These are phyloP conservation scores for Esperia sulphurella DNA, from an alignment of 2,888 invertebrate genomes.

Conservation along the genomic window DNA sequence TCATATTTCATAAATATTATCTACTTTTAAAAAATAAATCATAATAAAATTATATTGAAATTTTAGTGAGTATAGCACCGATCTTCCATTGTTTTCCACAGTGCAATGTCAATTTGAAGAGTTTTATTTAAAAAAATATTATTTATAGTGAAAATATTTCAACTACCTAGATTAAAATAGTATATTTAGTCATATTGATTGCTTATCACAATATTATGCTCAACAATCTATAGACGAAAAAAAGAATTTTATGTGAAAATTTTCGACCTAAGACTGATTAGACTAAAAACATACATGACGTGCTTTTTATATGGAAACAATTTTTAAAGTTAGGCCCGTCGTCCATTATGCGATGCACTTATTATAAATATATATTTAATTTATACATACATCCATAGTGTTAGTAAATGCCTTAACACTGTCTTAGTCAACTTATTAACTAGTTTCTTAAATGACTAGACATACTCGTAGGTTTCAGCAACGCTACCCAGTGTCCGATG, in stretches of 20 bases:
- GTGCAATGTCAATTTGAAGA: slow-evolving; percentile 24
- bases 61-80: slow-evolving; percentile 19
- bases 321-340: too few species aligned
- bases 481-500: too few species aligned
- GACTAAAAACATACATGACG: slow-evolving; percentile 41
- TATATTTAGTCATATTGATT: slow-evolving; percentile 1
- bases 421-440: too few species aligned
- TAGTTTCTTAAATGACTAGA: too few species aligned
- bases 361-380: too few species aligned
- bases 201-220: slow-evolving; percentile 48
- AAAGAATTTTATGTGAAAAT: slow-evolving; percentile 31
- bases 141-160: slow-evolving; percentile 10
- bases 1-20: slow-evolving; percentile 50
- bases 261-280: slow-evolving; percentile 75
- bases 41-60: slow-evolving; percentile 12
- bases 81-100: slow-evolving; percentile 31
- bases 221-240: slow-evolving; percentile 38
- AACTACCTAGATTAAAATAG: background rate
- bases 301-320: slow-evolving; percentile 10
- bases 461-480: too few species aligned
- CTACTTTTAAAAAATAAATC: slow-evolving; percentile 22
- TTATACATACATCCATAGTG: too few species aligned
- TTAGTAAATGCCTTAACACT: too few species aligned
- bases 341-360: too few species aligned
- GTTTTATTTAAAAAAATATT: slow-evolving; percentile 15